These are phyloP conservation scores for zebrafish (Danio rerio) DNA, from an alignment of 2,113 vertebrate genomes.

Conservation along the genomic window GRCz12tu NC_133192.1:22864001-22864500, in stretches of 20 bases:
- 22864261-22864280: too few species aligned
- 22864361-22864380: not conserved
- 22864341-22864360: not conserved
- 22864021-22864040: conserved; percentile 54
- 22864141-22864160: too few species aligned
- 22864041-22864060: conserved; percentile 66
- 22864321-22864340: too few species aligned
- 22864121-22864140: not conserved
- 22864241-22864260: too few species aligned
- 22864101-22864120: conserved; percentile 11
- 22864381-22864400: not conserved
- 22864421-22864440: too few species aligned
- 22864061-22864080: conserved; percentile 65
- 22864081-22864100: conserved; percentile 26
- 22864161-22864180: too few species aligned
- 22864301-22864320: too few species aligned
- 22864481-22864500: not conserved
- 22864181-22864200: too few species aligned
- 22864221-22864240: too few species aligned
- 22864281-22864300: too few species aligned
- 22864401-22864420: too few species aligned
- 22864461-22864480: not conserved
- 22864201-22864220: too few species aligned
- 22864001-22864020: conserved; percentile 66
- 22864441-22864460: not conserved